phyloP scores from a whole-genome alignment of 1,140 invertebrate species.

The Drosophila oshimai region DNA sequence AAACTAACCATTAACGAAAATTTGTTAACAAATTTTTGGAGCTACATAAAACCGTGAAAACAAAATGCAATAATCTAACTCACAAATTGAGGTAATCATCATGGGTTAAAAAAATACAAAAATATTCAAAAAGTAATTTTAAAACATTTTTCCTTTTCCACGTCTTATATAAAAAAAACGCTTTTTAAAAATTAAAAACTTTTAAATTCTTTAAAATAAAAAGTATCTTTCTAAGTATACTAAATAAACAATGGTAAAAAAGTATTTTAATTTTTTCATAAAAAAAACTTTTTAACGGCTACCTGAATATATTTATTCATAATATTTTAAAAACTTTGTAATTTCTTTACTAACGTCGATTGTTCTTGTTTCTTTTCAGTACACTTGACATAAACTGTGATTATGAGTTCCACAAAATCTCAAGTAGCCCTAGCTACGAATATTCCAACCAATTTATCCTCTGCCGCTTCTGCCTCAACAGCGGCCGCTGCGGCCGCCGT shows the following conservation, averaged over 20 bases:
- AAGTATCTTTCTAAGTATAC: no score
- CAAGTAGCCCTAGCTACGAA: slow-evolving; percentile 82
- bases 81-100: slow-evolving; percentile 61
- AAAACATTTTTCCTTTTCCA: no score
- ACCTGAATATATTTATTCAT: not conserved
- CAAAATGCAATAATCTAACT: slow-evolving; percentile 75
- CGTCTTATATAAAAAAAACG: no score
- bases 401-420: slow-evolving; percentile 83
- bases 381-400: slow-evolving; percentile 82
- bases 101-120: no score
- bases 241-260: no score
- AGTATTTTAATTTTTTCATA: no score
- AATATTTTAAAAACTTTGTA: not conserved
- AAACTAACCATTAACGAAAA: slow-evolving; percentile 36
- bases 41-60: slow-evolving; percentile 46
- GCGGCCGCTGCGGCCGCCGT: slow-evolving; percentile 68
- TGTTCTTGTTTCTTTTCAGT: slow-evolving; percentile 41
- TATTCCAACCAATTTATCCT: slow-evolving; percentile 81
- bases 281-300: no score
- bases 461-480: slow-evolving; percentile 67
- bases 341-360: not conserved
- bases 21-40: slow-evolving; percentile 35
- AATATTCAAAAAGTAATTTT: no score
- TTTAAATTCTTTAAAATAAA: no score
- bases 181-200: no score